These are phyloP conservation scores for Bombus huntii DNA, from an alignment of 1,140 invertebrate species.

Conservation along the genomic window DNA sequence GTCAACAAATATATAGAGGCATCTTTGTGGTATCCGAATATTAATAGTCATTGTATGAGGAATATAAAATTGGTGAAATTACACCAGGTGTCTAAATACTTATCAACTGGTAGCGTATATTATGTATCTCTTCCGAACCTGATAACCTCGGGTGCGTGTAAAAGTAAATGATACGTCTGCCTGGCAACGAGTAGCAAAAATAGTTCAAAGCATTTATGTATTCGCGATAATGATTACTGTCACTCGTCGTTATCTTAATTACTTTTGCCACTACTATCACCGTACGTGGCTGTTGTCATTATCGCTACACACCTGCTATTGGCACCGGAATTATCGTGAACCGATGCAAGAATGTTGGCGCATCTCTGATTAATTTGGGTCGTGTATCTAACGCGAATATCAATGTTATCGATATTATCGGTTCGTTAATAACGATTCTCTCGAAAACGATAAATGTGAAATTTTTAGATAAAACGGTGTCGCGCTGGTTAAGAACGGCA, in stretches of 20 bases:
- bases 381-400: background rate
- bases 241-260: slow-evolving; percentile 61
- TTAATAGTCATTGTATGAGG: background rate
- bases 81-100: background rate
- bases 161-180: slow-evolving; percentile 34
- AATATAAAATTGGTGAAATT: background rate
- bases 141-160: slow-evolving; percentile 1
- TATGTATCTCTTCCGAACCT: slow-evolving; percentile 19
- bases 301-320: slow-evolving; percentile 28
- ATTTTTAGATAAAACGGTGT: background rate
- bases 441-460: background rate
- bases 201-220: slow-evolving; percentile 55
- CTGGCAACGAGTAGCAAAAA: slow-evolving; percentile 66
- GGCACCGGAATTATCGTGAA: background rate
- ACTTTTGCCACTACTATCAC: slow-evolving; percentile 27
- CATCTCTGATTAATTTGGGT: slow-evolving; percentile 11
- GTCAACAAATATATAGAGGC: too few relatives aligned
- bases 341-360: background rate
- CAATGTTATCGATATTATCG: background rate
- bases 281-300: slow-evolving; percentile 16
- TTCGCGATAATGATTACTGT: slow-evolving; percentile 53
- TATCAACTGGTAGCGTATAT: background rate
- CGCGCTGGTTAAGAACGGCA: background rate
- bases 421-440: background rate
- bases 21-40: background rate